These are phyloP conservation scores for Lasioglossum leucozonium DNA, from an alignment of 2,888 invertebrate genomes.

Conservation along the genomic window DNA sequence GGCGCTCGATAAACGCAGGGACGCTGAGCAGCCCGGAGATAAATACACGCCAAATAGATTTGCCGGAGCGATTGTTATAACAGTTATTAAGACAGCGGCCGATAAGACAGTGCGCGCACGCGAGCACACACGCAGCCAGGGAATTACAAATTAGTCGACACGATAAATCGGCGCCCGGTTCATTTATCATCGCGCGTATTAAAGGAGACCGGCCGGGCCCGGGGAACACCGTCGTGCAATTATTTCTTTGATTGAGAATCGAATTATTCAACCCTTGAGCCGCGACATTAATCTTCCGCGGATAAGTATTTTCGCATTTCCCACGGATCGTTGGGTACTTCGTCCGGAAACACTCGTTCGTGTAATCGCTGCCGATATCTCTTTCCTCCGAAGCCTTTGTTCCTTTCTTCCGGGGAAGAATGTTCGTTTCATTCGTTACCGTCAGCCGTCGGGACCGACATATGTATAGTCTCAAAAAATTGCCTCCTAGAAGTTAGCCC, in stretches of 20 bases:
- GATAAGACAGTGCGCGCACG: slow-evolving; percentile 49
- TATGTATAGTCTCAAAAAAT: too few relatives aligned
- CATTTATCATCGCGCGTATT: slow-evolving; percentile 45
- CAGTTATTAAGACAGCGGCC: slow-evolving; percentile 48
- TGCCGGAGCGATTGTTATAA: slow-evolving; percentile 39
- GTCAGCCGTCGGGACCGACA: background rate
- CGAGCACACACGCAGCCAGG: slow-evolving; percentile 5
- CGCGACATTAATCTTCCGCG: background rate
- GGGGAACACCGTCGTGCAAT: slow-evolving; percentile 27
- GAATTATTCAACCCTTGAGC: slow-evolving; percentile 15
- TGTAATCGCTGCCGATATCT: background rate
- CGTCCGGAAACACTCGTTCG: background rate
- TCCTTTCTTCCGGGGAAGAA: background rate
- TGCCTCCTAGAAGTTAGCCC: too few relatives aligned
- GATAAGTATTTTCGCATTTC: slow-evolving; percentile 17
- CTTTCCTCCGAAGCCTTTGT: background rate
- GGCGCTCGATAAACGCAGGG: slow-evolving; percentile 27
- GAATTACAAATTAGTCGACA: slow-evolving; percentile 39
- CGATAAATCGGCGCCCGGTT: slow-evolving; percentile 40
- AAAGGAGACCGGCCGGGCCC: slow-evolving; percentile 4
- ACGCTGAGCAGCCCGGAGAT: slow-evolving; percentile 29
- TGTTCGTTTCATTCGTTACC: background rate
- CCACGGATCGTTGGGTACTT: slow-evolving; percentile 1
- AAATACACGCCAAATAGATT: slow-evolving; percentile 47
- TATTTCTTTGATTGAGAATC: slow-evolving; percentile 31